These are phyloP conservation scores for Ctenoplectra terminalis DNA, from an alignment of 1,140 invertebrate genomes.

Conservation along the genomic window DNA sequence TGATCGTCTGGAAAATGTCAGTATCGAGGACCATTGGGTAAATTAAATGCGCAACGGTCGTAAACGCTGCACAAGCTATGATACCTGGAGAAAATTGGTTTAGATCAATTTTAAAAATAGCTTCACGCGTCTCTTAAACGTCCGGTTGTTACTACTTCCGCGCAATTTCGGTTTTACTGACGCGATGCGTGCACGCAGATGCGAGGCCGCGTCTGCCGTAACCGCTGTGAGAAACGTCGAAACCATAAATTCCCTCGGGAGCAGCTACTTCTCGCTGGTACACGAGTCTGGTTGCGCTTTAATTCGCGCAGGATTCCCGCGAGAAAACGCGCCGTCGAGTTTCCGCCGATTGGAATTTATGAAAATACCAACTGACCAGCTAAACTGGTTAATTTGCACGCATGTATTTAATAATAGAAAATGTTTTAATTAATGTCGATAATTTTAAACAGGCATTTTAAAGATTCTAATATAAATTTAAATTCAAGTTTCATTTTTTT, in stretches of 20 bases:
- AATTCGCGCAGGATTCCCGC: conserved; percentile 44
- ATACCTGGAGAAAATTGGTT: not conserved
- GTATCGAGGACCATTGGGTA: not conserved
- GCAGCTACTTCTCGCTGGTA: conserved; percentile 22
- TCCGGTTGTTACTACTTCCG: not conserved
- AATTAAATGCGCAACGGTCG: not conserved
- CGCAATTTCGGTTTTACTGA: not conserved
- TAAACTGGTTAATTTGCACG: not conserved
- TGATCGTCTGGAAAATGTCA: conserved; percentile 12
- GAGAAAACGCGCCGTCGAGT: not conserved
- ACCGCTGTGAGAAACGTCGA: conserved; percentile 61
- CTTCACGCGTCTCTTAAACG: too few species aligned
- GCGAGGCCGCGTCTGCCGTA: conserved; percentile 30
- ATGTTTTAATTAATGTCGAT: not conserved
- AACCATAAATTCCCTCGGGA: conserved; percentile 60
- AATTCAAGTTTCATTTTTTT: not conserved
- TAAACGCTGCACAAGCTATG: not conserved
- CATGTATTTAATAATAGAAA: not conserved
- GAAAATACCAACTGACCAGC: not conserved
- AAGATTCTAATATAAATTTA: not conserved
- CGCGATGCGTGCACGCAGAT: conserved; percentile 2
- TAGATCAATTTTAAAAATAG: too few species aligned
- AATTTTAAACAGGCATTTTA: too few species aligned
- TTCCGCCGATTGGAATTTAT: conserved; percentile 45
- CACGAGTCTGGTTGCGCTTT: conserved; percentile 26